Conservation (phyloP, 1,140 invertebrate species). For the Rhagoletis zephyria region DNA sequence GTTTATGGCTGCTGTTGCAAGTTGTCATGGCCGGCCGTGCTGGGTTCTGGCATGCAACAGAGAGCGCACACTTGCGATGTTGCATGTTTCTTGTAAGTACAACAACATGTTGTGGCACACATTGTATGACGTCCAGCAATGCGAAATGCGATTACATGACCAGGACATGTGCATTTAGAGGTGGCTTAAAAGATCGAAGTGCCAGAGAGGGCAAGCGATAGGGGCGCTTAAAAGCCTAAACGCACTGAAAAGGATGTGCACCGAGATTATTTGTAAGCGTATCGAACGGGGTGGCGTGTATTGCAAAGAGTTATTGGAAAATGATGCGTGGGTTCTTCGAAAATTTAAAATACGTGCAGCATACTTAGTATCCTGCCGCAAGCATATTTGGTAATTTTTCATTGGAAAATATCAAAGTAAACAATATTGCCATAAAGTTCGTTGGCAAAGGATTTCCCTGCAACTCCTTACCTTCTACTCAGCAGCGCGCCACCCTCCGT, state of each 20-base stretch:
- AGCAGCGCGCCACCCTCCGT: background rate
- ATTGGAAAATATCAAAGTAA: background rate
- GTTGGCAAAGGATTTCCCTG: background rate
- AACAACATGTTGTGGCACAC: background rate
- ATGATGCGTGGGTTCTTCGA: background rate
- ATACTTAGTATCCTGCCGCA: background rate
- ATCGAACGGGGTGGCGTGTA: background rate
- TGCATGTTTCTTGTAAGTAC: background rate
- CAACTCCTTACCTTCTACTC: background rate
- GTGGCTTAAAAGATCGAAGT: constrained; percentile 1
- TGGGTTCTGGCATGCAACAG: background rate
- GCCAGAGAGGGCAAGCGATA: background rate
- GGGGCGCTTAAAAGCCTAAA: background rate
- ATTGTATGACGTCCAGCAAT: background rate
- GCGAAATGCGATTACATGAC: constrained; percentile 57
- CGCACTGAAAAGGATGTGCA: background rate
- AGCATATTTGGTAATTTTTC: background rate
- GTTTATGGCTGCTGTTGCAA: constrained; percentile 14
- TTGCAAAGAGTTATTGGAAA: background rate
- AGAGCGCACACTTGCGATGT: background rate
- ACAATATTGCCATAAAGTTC: background rate
- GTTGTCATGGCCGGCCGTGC: background rate
- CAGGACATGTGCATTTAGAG: constrained; percentile 54
- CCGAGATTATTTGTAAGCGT: background rate
- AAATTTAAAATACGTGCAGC: background rate